Evolutionary conservation across 2,113 vertebrate species (phyloP), one percentile per base, ranked within the genome.

Genomic region (Chelonoidis abingdonii): DNA sequence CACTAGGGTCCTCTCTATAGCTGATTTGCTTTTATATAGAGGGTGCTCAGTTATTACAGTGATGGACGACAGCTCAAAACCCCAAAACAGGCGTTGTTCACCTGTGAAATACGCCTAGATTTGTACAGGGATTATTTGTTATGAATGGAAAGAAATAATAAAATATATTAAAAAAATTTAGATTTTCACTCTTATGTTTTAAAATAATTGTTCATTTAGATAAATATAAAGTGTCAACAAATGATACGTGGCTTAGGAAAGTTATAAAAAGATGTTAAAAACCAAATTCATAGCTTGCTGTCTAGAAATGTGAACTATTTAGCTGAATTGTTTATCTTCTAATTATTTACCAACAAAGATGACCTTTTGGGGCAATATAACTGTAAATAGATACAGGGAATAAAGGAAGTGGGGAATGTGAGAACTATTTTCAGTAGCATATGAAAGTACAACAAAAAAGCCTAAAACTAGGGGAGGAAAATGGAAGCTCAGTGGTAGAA

Each of bases 371-470:
- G 29, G 2, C n/a, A 75, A 41, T 17, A 31, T 47, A 89, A 25
- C 21, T 84, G 25, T 17, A 69, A 76, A 44, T 75, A 41, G 11
- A 44, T 76, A 82, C 5, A 57, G 47, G 72, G 80, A 91, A 35
- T 81, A 94, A 52, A 0, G 2, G 10, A 3, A 1, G 16, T n/a
- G 1, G 7, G 47, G 52, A 24, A 29, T 12, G 6, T 62, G 82
- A 10, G n/a, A 84, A 8, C 3, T 89, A 2, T 49, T 89, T 86
- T 79, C 84, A 65, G 38, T 44, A 53, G 59, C 41, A 88, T 25
- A 7, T 0, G 0, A 13, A 84, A 69, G 4, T 90, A 57, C 2
- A 6, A 27, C 9, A 78, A 49, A 72, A 72, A 69, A 87, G 79
- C 31, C 14, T 87, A 12, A n/a, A 82, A 94, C 4, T 62, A 31